These are phyloP conservation scores for Hyla sarda DNA, from an alignment of 2,113 vertebrate species.

Conservation along the genomic window DNA sequence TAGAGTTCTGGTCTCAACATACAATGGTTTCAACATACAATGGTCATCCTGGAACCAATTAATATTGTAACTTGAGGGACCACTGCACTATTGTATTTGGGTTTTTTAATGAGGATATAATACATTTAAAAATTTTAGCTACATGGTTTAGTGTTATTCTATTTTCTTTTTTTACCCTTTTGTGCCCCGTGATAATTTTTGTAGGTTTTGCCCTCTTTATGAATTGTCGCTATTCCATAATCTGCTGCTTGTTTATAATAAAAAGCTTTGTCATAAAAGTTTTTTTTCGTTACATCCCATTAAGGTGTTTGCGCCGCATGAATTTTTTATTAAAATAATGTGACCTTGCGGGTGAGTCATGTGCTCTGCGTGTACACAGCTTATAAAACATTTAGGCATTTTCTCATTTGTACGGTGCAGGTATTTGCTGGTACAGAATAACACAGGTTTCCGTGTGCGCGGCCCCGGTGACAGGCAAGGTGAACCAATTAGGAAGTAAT, in stretches of 20 bases:
- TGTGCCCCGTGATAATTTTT: too few species aligned
- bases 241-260: background rate
- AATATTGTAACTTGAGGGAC: too few species aligned
- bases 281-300: background rate
- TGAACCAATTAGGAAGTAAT: constrained; percentile 50
- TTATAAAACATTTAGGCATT: constrained; percentile 42
- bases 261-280: background rate
- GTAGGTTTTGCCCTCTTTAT: background rate
- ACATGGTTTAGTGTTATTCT: too few species aligned
- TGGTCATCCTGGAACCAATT: too few species aligned
- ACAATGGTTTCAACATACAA: too few species aligned
- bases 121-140: too few species aligned
- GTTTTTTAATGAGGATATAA: too few species aligned
- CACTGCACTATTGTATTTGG: too few species aligned
- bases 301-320: background rate
- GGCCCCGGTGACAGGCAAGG: background rate
- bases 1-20: too few species aligned
- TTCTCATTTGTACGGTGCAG: constrained; percentile 32
- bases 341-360: constrained; percentile 27
- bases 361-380: background rate
- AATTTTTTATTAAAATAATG: constrained; percentile 18
- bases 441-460: background rate
- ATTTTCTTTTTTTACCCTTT: too few species aligned
- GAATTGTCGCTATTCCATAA: background rate
- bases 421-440: background rate